A percentile compares a stretch with the other conserved stretches of the same genome.
Conservation (phyloP, 1,140 invertebrate genomes). For the Ridgeia piscesae region DNA sequence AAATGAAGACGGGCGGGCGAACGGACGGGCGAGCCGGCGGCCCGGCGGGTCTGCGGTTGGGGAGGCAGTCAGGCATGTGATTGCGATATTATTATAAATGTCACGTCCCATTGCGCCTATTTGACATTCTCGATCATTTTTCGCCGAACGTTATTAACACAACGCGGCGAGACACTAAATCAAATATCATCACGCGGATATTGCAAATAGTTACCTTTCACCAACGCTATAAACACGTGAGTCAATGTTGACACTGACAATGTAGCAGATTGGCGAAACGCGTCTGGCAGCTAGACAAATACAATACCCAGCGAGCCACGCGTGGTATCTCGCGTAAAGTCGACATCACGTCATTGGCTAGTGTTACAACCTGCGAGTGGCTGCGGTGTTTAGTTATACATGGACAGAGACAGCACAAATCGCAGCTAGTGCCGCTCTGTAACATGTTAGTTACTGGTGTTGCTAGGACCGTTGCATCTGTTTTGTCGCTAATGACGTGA, state of each 20-base stretch:
- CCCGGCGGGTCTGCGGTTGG: no score
- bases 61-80: no score
- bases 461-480: background rate
- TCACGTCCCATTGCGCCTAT: background rate
- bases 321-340: background rate
- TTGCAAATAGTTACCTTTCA: background rate
- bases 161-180: background rate
- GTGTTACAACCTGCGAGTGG: background rate
- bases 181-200: background rate
- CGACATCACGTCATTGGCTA: background rate
- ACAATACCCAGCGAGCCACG: background rate
- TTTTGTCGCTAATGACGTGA: background rate
- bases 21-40: no score
- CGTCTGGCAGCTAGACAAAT: background rate
- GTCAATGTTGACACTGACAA: background rate
- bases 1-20: no score
- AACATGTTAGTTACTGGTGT: background rate
- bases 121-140: background rate
- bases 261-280: background rate
- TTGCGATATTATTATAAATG: no score
- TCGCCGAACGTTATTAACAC: background rate
- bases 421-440: background rate
- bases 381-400: background rate
- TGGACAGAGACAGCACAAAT: background rate
- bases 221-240: background rate